Percentiles rank a stretch among this genome's conserved stretches.
Evolutionary conservation across 2,797 vertebrate genomes (phyloP).

Genomic region (Danio tinwini): DNA sequence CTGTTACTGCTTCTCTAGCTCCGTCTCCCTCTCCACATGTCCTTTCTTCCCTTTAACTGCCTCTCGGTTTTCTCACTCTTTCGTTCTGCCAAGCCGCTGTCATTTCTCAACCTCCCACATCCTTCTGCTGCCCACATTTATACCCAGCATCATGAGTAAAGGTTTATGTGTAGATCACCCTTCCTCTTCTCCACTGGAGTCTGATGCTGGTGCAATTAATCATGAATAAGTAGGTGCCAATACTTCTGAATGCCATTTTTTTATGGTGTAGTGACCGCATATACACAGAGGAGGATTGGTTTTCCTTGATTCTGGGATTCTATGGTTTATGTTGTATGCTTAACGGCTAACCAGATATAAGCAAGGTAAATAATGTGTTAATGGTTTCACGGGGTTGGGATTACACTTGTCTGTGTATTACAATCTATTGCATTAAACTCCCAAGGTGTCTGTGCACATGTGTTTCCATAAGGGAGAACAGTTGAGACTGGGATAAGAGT

Average conservation of each 20-base stretch:
- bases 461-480: conserved; percentile 9
- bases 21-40: conserved; percentile 12
- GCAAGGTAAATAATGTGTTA: conserved; percentile 74
- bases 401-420: conserved; percentile 66
- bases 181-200: conserved; percentile 58
- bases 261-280: conserved; percentile 64
- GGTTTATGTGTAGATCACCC: conserved; percentile 74
- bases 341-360: conserved; percentile 69
- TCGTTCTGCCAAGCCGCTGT: conserved; percentile 66
- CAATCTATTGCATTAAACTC: conserved; percentile 62
- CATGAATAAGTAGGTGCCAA: conserved; percentile 73
- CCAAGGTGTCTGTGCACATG: background rate
- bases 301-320: conserved; percentile 70
- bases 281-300: conserved; percentile 60
- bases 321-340: conserved; percentile 70
- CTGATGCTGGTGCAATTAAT: conserved; percentile 72
- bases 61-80: conserved; percentile 47
- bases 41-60: background rate
- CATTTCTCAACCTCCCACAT: conserved; percentile 71
- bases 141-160: conserved; percentile 68
- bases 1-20: conserved; percentile 40
- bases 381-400: conserved; percentile 63
- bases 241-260: conserved; percentile 67
- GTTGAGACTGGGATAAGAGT: background rate
- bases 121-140: conserved; percentile 43